Evolutionary conservation across 1,140 invertebrate genomes (phyloP), one percentile per base, ranked within the genome.

Genomic region (Cyclina sinensis): DNA sequence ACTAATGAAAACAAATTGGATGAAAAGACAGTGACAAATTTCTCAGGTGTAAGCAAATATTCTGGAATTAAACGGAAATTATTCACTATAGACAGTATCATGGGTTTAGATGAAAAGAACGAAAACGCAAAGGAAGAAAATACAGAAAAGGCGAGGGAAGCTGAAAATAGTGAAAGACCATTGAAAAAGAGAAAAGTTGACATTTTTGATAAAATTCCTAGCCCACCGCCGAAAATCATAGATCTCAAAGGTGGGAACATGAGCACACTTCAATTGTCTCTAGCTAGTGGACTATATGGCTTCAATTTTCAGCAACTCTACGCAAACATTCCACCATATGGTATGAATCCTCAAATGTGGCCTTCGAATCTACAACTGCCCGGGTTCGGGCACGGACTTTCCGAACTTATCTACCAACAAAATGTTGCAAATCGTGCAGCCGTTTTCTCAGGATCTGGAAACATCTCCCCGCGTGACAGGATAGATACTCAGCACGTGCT

Each of bases 121-220:
- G 70, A 43, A 65, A 70, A 62, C 27, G n/a, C 18, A 5, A 62
- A 46, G 16, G 32, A 24, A 24, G 35, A 82, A 57, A 1, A 68
- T 3, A 35, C 39, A 39, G 39, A 32, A n/a, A 54, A 46, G 0
- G 78, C 79, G 54, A 57, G 51, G 3, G 80, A 81, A 24, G 43
- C 86, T 27, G 65, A 54, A 70, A 14, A 12, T 5, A 74, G 18
- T 4, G 62, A 81, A 48, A 65, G n/a, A 24, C 57, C 51, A 16
- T 51, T 35, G 24, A 90, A 90, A 82, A 90, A 82, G 79, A 90
- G 76, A 88, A 93, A 92, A 89, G 54, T 86, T 85, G 92, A 94
- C 85, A 92, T 95, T 79, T 95, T 94, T 90, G 94, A 95, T 83
- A 92, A 91, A 90, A 94, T 95, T 73, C 94, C 94, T 21, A 94